These are phyloP conservation scores for Tetramorium simillimum DNA, from an alignment of 1,140 invertebrate species.

Conservation along the genomic window DNA sequence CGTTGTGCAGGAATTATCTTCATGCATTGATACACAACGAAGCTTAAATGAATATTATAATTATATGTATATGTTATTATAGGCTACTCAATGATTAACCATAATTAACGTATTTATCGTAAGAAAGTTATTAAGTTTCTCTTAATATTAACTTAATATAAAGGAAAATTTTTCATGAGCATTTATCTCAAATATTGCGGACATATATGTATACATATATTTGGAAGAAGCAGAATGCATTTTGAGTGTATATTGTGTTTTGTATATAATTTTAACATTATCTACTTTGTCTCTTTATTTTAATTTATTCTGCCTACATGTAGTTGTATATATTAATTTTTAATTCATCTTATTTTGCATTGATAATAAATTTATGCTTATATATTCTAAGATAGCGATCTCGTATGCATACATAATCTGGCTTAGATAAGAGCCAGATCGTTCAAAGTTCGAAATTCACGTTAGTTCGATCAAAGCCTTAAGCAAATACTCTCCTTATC, in stretches of 20 bases:
- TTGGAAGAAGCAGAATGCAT: not conserved
- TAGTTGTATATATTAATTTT: not conserved
- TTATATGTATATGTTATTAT: too few species aligned
- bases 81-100: not conserved
- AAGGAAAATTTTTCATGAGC: not conserved
- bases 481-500: conserved; percentile 23
- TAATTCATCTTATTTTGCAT: not conserved
- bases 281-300: not conserved
- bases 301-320: not conserved
- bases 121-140: not conserved
- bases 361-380: not conserved
- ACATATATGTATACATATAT: not conserved
- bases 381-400: not conserved
- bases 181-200: not conserved
- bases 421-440: not conserved
- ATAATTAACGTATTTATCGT: not conserved
- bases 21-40: not conserved
- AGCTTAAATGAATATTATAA: not conserved
- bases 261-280: not conserved
- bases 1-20: not conserved
- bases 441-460: not conserved
- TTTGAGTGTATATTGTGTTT: not conserved
- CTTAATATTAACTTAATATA: not conserved
- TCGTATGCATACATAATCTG: not conserved
- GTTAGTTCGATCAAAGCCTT: not conserved